Conservation (phyloP, 1,140 invertebrate genomes). For the Drosophila obscura region DNA sequence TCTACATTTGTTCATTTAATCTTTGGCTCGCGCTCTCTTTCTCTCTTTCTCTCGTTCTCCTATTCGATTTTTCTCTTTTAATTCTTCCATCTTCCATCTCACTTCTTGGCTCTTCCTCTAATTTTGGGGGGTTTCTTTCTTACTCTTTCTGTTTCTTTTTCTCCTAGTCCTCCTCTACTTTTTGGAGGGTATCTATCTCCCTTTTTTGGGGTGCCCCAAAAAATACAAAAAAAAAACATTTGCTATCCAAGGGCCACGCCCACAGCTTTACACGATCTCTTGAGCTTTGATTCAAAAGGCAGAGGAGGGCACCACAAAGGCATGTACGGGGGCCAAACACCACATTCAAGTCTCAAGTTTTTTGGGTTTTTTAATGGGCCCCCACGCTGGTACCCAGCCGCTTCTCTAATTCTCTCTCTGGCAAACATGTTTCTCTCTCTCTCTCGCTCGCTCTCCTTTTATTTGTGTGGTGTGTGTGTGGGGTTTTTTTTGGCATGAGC, state of each 20-base stretch:
- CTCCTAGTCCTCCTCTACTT: background rate
- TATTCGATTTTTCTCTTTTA: too few species aligned
- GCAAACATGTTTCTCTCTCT: slow-evolving; percentile 10
- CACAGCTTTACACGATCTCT: slow-evolving; percentile 17
- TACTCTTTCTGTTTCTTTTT: too few species aligned
- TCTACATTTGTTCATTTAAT: too few species aligned
- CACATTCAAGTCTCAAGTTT: background rate
- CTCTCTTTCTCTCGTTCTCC: too few species aligned
- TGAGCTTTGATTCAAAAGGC: background rate
- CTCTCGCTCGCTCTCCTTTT: background rate
- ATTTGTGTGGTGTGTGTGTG: background rate
- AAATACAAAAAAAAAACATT: slow-evolving; percentile 10
- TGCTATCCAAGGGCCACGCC: slow-evolving; percentile 21
- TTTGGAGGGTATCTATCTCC: background rate
- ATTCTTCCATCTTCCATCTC: too few species aligned
- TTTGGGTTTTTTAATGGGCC: slow-evolving; percentile 12
- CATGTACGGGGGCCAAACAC: too few species aligned
- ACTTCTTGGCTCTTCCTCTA: too few species aligned
- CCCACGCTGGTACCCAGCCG: background rate
- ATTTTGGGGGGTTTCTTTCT: too few species aligned
- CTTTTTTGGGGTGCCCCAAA: slow-evolving; percentile 8
- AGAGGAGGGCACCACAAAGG: too few species aligned
- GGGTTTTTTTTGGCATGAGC: slow-evolving; percentile 30
- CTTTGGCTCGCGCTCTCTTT: too few species aligned
- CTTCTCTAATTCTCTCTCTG: background rate